phyloP scores from a whole-genome alignment of 2,113 vertebrate species.

The Motacilla alba region DNA sequence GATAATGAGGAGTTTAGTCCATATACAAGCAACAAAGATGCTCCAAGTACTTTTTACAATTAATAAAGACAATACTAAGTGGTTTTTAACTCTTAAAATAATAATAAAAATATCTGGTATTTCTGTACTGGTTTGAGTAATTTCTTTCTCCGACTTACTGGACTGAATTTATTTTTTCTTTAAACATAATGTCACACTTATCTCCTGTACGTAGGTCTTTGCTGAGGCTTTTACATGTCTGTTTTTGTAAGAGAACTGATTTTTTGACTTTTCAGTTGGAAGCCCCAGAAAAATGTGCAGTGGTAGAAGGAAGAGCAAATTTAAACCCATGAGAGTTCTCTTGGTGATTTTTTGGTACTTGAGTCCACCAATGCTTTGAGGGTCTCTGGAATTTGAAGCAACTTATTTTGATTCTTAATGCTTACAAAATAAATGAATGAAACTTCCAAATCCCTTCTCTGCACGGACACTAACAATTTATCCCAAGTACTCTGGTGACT shows the following conservation, averaged over 20 bases:
- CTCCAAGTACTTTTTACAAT: background rate
- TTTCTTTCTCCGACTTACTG: background rate
- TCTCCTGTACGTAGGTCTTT: background rate
- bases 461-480: background rate
- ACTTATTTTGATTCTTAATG: background rate
- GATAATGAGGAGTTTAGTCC: background rate
- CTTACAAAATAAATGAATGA: background rate
- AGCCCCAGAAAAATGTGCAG: background rate
- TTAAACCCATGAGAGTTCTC: background rate
- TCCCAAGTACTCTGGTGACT: background rate
- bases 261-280: background rate
- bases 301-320: background rate
- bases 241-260: background rate
- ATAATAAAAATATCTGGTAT: background rate
- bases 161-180: background rate
- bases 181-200: background rate
- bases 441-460: rapidly evolving
- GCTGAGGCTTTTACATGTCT: background rate
- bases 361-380: background rate
- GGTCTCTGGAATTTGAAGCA: background rate
- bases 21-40: background rate
- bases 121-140: background rate
- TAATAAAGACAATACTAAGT: background rate
- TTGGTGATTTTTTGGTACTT: background rate
- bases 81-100: background rate